Conservation (phyloP, 1,140 invertebrate species). For the Conopomorpha cramerella region DNA sequence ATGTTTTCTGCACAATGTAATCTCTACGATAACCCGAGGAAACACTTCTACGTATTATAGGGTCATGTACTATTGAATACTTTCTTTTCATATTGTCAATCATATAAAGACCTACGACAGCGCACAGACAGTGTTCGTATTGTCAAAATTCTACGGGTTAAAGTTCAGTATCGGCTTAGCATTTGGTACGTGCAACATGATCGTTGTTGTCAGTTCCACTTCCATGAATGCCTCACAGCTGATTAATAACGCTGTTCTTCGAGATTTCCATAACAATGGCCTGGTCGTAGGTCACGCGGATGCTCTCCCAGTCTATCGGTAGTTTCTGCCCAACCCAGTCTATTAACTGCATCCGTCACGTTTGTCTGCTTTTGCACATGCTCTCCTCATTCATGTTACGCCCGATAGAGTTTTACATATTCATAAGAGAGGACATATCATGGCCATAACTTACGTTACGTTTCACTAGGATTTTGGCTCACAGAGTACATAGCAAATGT, state of each 20-base stretch:
- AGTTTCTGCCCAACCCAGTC: constrained; percentile 21
- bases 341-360: constrained; percentile 19
- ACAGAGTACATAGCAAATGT: constrained; percentile 9
- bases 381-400: constrained; percentile 15
- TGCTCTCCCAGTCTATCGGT: constrained; percentile 20
- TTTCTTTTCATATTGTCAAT: no score
- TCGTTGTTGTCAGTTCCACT: no score
- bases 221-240: constrained; percentile 14
- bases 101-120: no score
- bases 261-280: constrained; percentile 40
- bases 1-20: no score
- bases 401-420: constrained; percentile 10
- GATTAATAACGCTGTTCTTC: constrained; percentile 15
- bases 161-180: no score
- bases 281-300: constrained; percentile 30
- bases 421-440: constrained; percentile 7
- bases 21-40: no score
- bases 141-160: no score
- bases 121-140: no score
- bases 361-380: constrained; percentile 10
- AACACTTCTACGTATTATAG: no score
- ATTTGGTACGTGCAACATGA: constrained; percentile 7
- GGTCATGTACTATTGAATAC: no score
- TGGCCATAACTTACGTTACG: constrained; percentile 9
- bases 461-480: constrained; percentile 15